Percentiles rank a stretch among this genome's conserved stretches.
phyloP scores from a whole-genome alignment of 2,113 vertebrate species.

The Trogon surrucura region DNA sequence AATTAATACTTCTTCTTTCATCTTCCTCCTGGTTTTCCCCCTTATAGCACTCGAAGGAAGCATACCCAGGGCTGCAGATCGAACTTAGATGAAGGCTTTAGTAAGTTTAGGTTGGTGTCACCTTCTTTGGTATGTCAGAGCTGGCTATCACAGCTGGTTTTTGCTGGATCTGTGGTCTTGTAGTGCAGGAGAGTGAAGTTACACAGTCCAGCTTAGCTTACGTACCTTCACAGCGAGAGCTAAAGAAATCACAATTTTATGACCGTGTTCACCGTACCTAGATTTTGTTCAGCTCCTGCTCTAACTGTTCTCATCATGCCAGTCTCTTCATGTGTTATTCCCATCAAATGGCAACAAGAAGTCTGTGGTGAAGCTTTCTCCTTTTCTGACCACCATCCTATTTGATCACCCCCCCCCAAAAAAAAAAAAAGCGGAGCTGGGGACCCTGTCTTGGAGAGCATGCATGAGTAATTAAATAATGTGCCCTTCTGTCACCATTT shows the following conservation, averaged over 20 bases:
- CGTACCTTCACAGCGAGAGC: background rate
- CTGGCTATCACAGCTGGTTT: background rate
- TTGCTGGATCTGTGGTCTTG: background rate
- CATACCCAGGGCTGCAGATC: background rate
- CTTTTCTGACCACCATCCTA: background rate
- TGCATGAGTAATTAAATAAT: slow-evolving; percentile 62
- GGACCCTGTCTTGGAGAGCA: slow-evolving; percentile 40
- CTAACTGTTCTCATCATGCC: background rate
- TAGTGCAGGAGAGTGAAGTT: background rate
- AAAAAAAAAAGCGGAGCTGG: background rate
- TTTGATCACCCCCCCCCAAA: background rate
- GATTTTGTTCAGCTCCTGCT: background rate
- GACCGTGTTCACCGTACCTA: background rate
- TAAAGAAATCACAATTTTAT: background rate
- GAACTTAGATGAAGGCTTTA: background rate
- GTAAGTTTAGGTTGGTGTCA: background rate
- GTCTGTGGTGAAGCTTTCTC: background rate
- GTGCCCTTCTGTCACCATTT: slow-evolving; percentile 61
- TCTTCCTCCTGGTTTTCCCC: background rate
- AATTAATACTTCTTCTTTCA: background rate
- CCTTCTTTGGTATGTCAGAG: background rate
- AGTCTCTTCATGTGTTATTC: background rate
- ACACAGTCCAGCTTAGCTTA: background rate
- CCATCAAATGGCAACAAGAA: background rate
- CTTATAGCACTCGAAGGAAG: background rate